Percentiles rank a stretch among this genome's conserved stretches.
phyloP scores from a whole-genome alignment of 1,140 invertebrate species.

The Rhopalosiphum padi region DNA sequence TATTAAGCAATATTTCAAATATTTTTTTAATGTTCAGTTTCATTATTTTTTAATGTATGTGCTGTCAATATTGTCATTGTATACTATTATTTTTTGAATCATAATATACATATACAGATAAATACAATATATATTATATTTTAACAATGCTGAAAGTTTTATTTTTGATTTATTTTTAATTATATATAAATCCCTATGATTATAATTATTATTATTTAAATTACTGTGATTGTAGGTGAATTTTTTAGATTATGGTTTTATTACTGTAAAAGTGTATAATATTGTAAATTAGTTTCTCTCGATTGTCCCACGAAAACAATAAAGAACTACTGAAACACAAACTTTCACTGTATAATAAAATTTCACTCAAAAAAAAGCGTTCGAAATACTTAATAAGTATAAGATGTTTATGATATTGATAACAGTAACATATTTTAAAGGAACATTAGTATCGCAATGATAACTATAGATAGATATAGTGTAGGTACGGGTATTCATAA shows the following conservation, averaged over 20 bases:
- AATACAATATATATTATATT: background rate
- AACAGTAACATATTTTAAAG: background rate
- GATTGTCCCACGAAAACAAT: conserved; percentile 46
- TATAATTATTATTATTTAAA: background rate
- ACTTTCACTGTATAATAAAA: conserved; percentile 22
- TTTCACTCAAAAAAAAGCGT: background rate
- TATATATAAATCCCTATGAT: background rate
- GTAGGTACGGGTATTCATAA: background rate
- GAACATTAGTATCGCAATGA: background rate
- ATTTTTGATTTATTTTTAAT: background rate
- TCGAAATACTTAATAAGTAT: background rate
- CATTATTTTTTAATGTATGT: background rate
- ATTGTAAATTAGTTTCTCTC: background rate
- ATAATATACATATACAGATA: background rate
- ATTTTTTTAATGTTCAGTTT: background rate
- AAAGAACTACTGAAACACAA: background rate
- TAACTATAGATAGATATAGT: background rate
- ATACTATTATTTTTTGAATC: background rate
- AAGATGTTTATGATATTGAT: background rate
- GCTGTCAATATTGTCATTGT: background rate
- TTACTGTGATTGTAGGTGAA: background rate
- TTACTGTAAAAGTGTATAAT: background rate
- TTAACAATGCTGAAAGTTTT: background rate
- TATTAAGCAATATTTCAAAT: background rate
- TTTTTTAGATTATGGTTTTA: conserved; percentile 17